Base-by-base conservation (phyloP, 2,888 invertebrate genomes). In the Acholoe squamosa region DNA sequence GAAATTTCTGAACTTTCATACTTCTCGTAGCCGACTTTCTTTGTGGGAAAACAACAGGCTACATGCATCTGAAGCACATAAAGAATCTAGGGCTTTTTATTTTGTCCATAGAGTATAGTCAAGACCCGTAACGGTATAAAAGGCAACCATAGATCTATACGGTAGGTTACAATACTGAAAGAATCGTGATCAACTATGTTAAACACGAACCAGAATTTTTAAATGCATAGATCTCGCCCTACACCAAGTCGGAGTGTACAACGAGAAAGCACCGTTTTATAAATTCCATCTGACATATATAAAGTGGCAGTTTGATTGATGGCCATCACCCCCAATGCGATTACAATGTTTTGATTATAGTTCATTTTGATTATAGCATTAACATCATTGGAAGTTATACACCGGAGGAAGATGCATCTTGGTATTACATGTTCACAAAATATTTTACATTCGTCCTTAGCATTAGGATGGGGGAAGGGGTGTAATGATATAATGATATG, bases 321-420 rank as follows among this genome's bases (percentile, higher is more conserved):
- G 10, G 76, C 3, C 10, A 28, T 31, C 19, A 3, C 10, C 31
- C 31, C 14, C 16, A 7, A n/a, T n/a, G 3, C 16, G n/a, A 14
- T 76, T 76, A 10, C 3, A 43, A 43, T 25, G 28, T 25, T 76
- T 76, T 76, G 76, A 76, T 76, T 76, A 76, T 3, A 19, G 3
- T 76, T 61, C 16, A n/a, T 76, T 76, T 76, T 76, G 76, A 76
- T 76, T 31, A 31, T 28, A 76, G 76, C 76, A 76, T 76, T 25
- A 43, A 3, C 31, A 28, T 76, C 25, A 61, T 43, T 43, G 43
- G 43, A 43, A 43, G 43, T 43, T 43, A 43, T 43, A 43, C 43
- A 43, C 10, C 43, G 10, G 10, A 7, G 10, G 5, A 43, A 43
- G 10, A 43, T 43, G 43, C 43, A 43, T 10, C 3, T 43, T 43